Evolutionary conservation across 2,888 invertebrate genomes (phyloP).

Genomic region (Spisula subtruncata): DNA sequence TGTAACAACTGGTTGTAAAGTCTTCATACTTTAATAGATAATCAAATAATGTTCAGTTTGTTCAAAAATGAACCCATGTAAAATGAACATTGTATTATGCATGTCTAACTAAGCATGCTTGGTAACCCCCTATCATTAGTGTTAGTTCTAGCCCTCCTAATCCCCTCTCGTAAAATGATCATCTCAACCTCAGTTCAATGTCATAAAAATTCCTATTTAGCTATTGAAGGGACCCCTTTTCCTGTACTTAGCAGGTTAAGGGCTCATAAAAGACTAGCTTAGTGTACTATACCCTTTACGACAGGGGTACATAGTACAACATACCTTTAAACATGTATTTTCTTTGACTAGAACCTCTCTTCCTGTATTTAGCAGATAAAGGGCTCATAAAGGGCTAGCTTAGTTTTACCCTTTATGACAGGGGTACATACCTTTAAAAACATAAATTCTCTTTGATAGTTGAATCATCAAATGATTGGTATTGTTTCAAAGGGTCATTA

Average conservation of each 20-base stretch:
- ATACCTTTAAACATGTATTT: not conserved
- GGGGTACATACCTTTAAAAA: not conserved
- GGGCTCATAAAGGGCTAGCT: constrained; percentile 14
- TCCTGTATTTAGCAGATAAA: not conserved
- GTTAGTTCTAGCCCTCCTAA: constrained; percentile 7
- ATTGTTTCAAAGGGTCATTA: not conserved
- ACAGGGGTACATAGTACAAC: constrained; percentile 5
- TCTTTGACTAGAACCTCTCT: not conserved
- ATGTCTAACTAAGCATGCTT: not conserved
- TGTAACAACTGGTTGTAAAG: not conserved
- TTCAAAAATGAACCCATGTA: not conserved
- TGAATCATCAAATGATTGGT: not conserved
- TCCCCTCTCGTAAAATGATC: constrained; percentile 25
- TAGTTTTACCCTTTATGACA: not conserved
- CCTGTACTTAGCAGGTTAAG: not conserved
- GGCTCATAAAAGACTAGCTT: constrained; percentile 8
- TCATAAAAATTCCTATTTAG: not conserved
- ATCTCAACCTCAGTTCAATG: not conserved
- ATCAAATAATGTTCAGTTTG: not conserved
- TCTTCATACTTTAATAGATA: not conserved
- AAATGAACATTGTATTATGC: not conserved
- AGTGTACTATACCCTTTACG: not conserved
- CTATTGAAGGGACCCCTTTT: constrained; percentile 7
- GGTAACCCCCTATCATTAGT: not conserved
- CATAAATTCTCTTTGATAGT: not conserved